phyloP scores from a whole-genome alignment of 2,113 vertebrate genomes.

The Halichoeres trimaculatus region DNA sequence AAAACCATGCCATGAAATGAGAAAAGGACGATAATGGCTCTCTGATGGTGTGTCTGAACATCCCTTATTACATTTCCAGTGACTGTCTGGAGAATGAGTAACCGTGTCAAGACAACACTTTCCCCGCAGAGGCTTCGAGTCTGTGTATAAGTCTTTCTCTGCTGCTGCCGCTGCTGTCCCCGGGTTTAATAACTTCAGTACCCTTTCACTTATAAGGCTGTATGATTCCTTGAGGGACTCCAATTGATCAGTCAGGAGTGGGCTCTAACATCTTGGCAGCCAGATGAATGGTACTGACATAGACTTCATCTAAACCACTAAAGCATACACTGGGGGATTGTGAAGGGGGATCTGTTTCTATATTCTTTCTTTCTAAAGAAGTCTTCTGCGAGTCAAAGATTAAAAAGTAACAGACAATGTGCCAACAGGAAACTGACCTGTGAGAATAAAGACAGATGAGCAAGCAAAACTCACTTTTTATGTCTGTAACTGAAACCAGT shows the following conservation, averaged over 20 bases:
- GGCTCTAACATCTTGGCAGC: conserved; percentile 64
- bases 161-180: conserved; percentile 56
- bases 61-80: conserved; percentile 56
- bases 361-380: conserved; percentile 32
- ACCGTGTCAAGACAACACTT: conserved; percentile 43
- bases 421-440: conserved; percentile 17
- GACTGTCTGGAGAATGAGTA: conserved; percentile 44
- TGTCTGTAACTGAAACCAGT: conserved; percentile 14
- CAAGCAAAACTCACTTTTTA: conserved; percentile 22
- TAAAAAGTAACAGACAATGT: conserved; percentile 36
- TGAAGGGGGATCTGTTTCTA: conserved; percentile 60
- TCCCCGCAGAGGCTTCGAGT: conserved; percentile 35
- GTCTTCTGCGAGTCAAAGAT: conserved; percentile 37
- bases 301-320: conserved; percentile 71
- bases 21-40: conserved; percentile 28
- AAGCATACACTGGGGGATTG: conserved; percentile 63
- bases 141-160: conserved; percentile 34
- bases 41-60: conserved; percentile 47
- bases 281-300: conserved; percentile 77
- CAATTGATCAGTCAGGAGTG: conserved; percentile 79
- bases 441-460: conserved; percentile 38
- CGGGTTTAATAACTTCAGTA: conserved; percentile 79
- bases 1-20: conserved; percentile 42
- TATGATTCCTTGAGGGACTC: conserved; percentile 75
- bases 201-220: conserved; percentile 74